Percentiles rank a stretch among this genome's conserved stretches.
These are phyloP conservation scores for Zhuqinia jingwanae DNA, from an alignment of 2,888 invertebrate species.

Conservation along the genomic window DNA sequence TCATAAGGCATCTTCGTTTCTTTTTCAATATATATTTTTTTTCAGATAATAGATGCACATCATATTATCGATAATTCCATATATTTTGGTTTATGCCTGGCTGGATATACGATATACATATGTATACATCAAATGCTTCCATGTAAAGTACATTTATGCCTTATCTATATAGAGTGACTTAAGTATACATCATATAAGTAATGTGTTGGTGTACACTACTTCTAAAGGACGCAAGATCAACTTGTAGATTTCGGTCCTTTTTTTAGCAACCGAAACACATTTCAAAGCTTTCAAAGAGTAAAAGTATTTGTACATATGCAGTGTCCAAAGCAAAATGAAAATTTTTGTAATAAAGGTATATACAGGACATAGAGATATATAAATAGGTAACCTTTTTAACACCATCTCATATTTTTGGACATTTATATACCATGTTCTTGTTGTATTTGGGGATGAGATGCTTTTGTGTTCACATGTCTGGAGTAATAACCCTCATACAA, in stretches of 20 bases:
- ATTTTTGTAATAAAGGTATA: too few relatives aligned
- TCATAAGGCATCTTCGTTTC: constrained; percentile 9
- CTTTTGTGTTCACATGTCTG: not conserved
- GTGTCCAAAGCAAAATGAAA: too few relatives aligned
- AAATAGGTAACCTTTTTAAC: constrained; percentile 37
- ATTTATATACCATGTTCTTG: too few relatives aligned
- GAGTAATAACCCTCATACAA: not conserved
- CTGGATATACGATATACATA: too few relatives aligned
- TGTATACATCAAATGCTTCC: too few relatives aligned
- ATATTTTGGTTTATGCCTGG: too few relatives aligned
- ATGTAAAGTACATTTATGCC: too few relatives aligned
- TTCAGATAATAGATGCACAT: constrained; percentile 33
- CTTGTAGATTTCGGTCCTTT: constrained; percentile 35
- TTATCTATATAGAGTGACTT: too few relatives aligned
- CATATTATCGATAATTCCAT: constrained; percentile 2
- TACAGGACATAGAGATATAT: too few relatives aligned
- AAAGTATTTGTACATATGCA: too few relatives aligned
- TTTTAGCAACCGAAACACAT: constrained; percentile 5
- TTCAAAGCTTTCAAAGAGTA: not conserved
- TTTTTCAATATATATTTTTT: not conserved
- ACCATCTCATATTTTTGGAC: constrained; percentile 15
- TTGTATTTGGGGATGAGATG: too few relatives aligned
- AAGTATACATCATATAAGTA: too few relatives aligned
- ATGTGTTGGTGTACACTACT: not conserved
- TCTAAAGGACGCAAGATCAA: constrained; percentile 11